Evolutionary conservation across 2,888 invertebrate species (phyloP).

Genomic region (Euplagia quadripunctaria): DNA sequence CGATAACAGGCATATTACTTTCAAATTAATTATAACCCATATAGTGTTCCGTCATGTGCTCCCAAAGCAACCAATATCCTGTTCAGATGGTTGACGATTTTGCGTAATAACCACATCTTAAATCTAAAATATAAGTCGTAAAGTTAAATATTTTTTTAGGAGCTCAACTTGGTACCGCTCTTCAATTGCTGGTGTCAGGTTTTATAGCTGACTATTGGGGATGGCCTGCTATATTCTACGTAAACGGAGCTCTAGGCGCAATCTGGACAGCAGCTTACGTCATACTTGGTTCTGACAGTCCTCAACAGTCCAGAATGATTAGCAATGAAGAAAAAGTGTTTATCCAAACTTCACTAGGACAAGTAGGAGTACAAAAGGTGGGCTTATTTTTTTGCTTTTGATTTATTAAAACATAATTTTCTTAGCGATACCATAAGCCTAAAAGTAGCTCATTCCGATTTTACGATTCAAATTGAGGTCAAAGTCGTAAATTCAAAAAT

Average conservation of each 20-base stretch:
- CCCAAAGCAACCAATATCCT: too few relatives aligned
- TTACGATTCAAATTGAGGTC: too few relatives aligned
- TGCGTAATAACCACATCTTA: neutral
- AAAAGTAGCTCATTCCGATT: too few relatives aligned
- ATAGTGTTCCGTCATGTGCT: too few relatives aligned
- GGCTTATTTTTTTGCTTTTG: neutral
- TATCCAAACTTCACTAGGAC: slow-evolving; percentile 14
- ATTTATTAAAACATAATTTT: neutral
- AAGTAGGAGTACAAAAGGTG: slow-evolving; percentile 24
- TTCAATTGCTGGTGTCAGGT: slow-evolving; percentile 90
- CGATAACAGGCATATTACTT: too few relatives aligned
- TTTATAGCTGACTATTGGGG: slow-evolving; percentile 88
- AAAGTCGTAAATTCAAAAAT: too few relatives aligned
- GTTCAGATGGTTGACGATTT: neutral
- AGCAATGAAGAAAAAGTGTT: slow-evolving; percentile 77
- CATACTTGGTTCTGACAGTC: slow-evolving; percentile 88
- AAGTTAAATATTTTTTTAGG: slow-evolving; percentile 71
- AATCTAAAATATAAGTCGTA: neutral
- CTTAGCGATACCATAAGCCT: too few relatives aligned
- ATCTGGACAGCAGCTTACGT: slow-evolving; percentile 87
- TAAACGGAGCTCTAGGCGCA: slow-evolving; percentile 88
- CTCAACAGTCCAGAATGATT: slow-evolving; percentile 86
- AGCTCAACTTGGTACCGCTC: slow-evolving; percentile 91
- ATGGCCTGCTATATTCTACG: slow-evolving; percentile 92
- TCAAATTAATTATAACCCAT: too few relatives aligned